Percentiles rank a stretch among this genome's conserved stretches.
Evolutionary conservation across 1,140 invertebrate species (phyloP).

Genomic region (Eufriesea mexicana): DNA sequence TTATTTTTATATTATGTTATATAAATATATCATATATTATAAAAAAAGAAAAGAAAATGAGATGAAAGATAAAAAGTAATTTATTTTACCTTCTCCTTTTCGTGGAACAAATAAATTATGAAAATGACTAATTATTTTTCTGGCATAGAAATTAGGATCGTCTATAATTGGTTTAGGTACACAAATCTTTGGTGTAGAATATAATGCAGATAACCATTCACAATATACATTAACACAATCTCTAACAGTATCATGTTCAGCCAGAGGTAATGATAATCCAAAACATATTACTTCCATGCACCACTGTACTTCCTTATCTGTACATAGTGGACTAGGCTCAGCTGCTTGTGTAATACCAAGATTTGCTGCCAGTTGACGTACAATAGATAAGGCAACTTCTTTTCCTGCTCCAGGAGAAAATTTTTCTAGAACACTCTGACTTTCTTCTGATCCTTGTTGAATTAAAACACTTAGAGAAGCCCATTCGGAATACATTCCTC

Average conservation of each 20-base stretch:
- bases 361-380: constrained; percentile 90
- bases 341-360: constrained; percentile 89
- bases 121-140: constrained; percentile 95
- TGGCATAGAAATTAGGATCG: constrained; percentile 95
- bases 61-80: constrained; percentile 3
- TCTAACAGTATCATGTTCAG: constrained; percentile 95
- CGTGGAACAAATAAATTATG: constrained; percentile 98
- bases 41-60: background rate
- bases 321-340: constrained; percentile 88
- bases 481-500: constrained; percentile 94
- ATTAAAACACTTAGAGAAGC: constrained; percentile 89
- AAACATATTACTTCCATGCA: constrained; percentile 97
- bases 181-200: constrained; percentile 90
- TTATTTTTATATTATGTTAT: background rate
- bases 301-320: constrained; percentile 94
- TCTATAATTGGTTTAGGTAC: constrained; percentile 93
- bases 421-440: constrained; percentile 93
- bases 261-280: constrained; percentile 93
- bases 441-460: constrained; percentile 85
- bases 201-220: constrained; percentile 95
- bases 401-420: constrained; percentile 89
- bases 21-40: too few relatives aligned
- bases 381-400: constrained; percentile 92
- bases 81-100: constrained; percentile 90
- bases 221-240: constrained; percentile 99